These are phyloP conservation scores for Aricia agestis DNA, from an alignment of 1,140 invertebrate species.

Conservation along the genomic window DNA sequence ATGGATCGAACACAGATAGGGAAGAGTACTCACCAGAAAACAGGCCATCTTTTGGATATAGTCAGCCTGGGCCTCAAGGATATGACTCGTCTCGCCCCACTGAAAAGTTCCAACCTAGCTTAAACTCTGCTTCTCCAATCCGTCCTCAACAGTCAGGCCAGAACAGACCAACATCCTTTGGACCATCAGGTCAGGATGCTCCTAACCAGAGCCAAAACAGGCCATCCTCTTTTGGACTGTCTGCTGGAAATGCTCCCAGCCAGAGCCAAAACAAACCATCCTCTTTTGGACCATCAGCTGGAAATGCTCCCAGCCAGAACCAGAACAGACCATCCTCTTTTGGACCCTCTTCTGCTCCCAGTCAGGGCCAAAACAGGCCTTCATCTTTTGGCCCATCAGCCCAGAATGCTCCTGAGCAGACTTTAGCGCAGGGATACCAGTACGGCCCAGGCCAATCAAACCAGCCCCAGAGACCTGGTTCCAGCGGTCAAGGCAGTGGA, in stretches of 20 bases:
- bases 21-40: not conserved
- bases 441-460: not conserved
- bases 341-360: not conserved
- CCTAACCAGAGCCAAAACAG: conserved; percentile 7
- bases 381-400: not conserved
- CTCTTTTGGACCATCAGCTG: not conserved
- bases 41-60: conserved; percentile 17
- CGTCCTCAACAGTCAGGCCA: conserved; percentile 13
- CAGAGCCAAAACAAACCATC: conserved; percentile 2
- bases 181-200: not conserved
- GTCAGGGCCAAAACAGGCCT: conserved; percentile 1
- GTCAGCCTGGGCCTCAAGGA: not conserved
- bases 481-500: not conserved
- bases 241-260: not conserved
- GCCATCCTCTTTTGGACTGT: not conserved
- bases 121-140: conserved; percentile 18
- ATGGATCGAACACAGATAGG: not conserved
- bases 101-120: conserved; percentile 13
- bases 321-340: not conserved
- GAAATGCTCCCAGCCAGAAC: not conserved
- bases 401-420: not conserved
- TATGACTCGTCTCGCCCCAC: not conserved
- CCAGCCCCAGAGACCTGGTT: not conserved
- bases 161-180: conserved; percentile 1
- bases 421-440: not conserved